Evolutionary conservation across 1,140 invertebrate genomes (phyloP).

Genomic region (Papilio aristodemus): DNA sequence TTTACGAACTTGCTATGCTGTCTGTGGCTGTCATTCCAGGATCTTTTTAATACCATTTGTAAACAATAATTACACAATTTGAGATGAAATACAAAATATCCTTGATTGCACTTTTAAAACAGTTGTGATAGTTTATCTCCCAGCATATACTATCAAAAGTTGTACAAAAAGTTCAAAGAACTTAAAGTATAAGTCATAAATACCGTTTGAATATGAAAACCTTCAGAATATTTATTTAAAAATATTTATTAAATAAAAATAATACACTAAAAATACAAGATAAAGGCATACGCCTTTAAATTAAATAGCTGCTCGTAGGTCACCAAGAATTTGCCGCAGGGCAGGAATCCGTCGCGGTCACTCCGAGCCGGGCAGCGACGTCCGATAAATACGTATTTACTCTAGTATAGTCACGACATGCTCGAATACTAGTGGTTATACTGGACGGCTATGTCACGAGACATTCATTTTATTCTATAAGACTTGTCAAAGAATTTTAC

Average conservation of each 20-base stretch:
- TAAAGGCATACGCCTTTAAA: neutral
- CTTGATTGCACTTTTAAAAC: too few species aligned
- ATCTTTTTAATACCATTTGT: too few species aligned
- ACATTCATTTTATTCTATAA: neutral
- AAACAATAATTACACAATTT: too few species aligned
- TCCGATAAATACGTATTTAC: constrained; percentile 20
- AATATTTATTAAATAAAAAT: neutral
- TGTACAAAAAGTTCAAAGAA: too few species aligned
- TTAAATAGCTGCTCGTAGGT: constrained; percentile 12
- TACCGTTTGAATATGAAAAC: too few species aligned
- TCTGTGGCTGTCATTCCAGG: too few species aligned
- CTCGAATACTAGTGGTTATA: constrained; percentile 6
- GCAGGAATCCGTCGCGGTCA: constrained; percentile 25
- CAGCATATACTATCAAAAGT: too few species aligned
- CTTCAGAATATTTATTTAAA: neutral
- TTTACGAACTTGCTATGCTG: too few species aligned
- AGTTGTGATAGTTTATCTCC: too few species aligned
- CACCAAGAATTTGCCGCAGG: constrained; percentile 20
- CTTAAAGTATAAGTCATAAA: too few species aligned
- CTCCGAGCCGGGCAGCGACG: neutral
- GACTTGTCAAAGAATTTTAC: neutral
- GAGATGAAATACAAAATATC: too few species aligned
- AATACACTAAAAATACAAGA: neutral
- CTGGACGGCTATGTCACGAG: neutral
- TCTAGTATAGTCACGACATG: constrained; percentile 22